phyloP scores from a whole-genome alignment of 1,140 invertebrate species.

The Adelges cooleyi region DNA sequence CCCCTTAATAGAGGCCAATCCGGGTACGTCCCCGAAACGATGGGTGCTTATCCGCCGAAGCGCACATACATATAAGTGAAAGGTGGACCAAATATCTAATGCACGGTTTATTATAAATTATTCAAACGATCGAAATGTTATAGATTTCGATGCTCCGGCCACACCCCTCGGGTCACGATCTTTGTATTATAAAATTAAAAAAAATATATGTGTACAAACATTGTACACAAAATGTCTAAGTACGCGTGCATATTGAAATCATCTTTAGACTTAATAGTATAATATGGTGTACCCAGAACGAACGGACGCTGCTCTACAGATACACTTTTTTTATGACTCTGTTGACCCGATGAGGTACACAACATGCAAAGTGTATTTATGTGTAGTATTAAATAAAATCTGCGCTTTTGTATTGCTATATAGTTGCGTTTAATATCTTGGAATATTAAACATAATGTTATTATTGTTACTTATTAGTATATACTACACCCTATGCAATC shows the following conservation, averaged over 20 bases:
- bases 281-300: background rate
- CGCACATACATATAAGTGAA: background rate
- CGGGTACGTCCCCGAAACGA: background rate
- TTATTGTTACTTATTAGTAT: no score
- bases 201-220: background rate
- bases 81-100: slow-evolving; percentile 20
- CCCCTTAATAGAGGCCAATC: background rate
- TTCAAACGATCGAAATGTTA: slow-evolving; percentile 29
- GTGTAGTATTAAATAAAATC: background rate
- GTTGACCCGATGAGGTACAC: background rate
- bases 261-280: background rate
- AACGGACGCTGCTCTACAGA: background rate
- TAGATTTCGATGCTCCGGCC: slow-evolving; percentile 21
- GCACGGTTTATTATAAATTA: slow-evolving; percentile 28
- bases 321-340: background rate
- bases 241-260: background rate
- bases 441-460: no score
- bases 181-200: slow-evolving; percentile 10
- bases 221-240: slow-evolving; percentile 9
- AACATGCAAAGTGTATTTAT: background rate
- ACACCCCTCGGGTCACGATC: slow-evolving; percentile 26
- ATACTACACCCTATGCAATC: no score
- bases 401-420: no score
- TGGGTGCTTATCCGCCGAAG: background rate
- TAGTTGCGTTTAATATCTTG: no score